Percentiles rank a stretch among this genome's conserved stretches.
Conservation (phyloP, 2,888 invertebrate species). For the Synanthedon myopaeformis region DNA sequence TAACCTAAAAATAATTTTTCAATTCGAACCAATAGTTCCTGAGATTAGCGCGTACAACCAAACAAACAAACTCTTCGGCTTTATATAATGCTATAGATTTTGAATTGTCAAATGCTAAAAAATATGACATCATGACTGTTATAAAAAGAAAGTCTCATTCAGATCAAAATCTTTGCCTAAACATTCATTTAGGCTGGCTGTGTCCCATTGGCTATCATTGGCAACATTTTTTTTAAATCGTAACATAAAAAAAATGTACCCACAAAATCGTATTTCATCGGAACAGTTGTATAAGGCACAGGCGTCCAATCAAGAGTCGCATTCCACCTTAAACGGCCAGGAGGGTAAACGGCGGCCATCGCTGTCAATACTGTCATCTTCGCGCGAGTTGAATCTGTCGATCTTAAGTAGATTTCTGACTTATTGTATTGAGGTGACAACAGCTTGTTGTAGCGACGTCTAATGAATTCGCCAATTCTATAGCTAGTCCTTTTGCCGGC, state of each 20-base stretch:
- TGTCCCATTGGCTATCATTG: too few relatives aligned
- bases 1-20: too few relatives aligned
- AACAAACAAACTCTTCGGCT: too few relatives aligned
- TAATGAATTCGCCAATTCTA: conserved; percentile 19
- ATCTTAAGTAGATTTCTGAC: conserved; percentile 9
- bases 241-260: background rate
- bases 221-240: too few relatives aligned
- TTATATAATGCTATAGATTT: too few relatives aligned
- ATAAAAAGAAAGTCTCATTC: too few relatives aligned
- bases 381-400: conserved; percentile 1
- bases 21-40: too few relatives aligned
- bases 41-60: too few relatives aligned
- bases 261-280: conserved; percentile 1
- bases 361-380: conserved; percentile 3
- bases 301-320: conserved; percentile 1
- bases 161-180: too few relatives aligned
- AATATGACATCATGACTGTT: too few relatives aligned
- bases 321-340: background rate
- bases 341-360: conserved; percentile 1
- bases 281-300: conserved; percentile 1
- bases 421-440: conserved; percentile 28
- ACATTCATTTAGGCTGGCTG: too few relatives aligned
- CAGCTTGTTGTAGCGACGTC: conserved; percentile 21
- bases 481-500: conserved; percentile 21
- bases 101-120: too few relatives aligned